Evolutionary conservation across 2,797 vertebrate genomes (phyloP), one percentile per base, ranked within the genome.

Genomic region (Strix occidentalis): DNA sequence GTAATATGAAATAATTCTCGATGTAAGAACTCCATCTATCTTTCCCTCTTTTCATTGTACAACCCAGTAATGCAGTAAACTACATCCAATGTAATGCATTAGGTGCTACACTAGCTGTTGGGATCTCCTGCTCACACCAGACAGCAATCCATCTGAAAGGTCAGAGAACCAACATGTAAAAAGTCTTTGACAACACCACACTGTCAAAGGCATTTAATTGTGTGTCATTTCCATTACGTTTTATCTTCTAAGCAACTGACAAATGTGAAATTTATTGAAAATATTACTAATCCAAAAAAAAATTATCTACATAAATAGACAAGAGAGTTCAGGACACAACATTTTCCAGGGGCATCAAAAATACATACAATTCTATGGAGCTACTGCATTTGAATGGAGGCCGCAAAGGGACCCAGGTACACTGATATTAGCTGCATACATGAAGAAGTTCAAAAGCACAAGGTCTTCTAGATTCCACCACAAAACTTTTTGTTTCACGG

Each of bases 351-450:
- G 54, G 21, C 4, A 50, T 20, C 26, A 53, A 61, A 68, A 7
- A 35, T 2, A 28, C 7, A 31, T 5, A 9, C 0, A 5, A 11
- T 56, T 72, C 43, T 26, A 5, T 2, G 14, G 35, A 86, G 37
- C 16, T 54, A n/a, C 5, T 25, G 39, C 65, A 69, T 56, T 57
- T n/a, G 33, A 46, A 54, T 4, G 10, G 31, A 95, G 45, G 10
- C 9, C 65, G 8, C 50, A 71, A 29, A 72, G 15, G 19, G 28
- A 45, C 9, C 6, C 33, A 54, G 14, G 21, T 26, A 61, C 5
- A 13, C 7, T 1, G 6, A 16, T 3, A 37, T 0, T 7, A 91
- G 9, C 9, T 63, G n/a, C 10, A 11, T 1, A 61, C 2, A 16
- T 7, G 5, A 60, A 37, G 8, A 51, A 37, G 25, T 29, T 81